These are phyloP conservation scores for Belgica antarctica DNA, from an alignment of 2,888 invertebrate species.

Conservation along the genomic window DNA sequence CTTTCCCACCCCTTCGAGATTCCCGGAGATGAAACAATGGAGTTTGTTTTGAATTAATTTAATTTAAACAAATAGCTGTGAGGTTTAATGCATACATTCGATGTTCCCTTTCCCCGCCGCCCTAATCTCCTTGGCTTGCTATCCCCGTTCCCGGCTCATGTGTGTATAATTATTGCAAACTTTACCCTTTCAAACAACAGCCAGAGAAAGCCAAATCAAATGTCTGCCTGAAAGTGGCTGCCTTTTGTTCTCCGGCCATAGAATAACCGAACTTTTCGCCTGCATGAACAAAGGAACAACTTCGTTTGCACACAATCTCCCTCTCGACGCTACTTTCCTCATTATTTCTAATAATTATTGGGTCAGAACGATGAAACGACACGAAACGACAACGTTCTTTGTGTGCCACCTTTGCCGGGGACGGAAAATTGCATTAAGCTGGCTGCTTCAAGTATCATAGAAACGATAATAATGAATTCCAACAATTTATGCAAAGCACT, in stretches of 20 bases:
- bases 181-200: neutral
- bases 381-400: neutral
- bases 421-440: neutral
- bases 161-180: conserved; percentile 24
- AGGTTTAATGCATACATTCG: conserved; percentile 32
- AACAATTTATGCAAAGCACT: neutral
- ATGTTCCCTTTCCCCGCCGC: neutral
- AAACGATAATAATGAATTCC: neutral
- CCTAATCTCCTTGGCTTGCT: conserved; percentile 14
- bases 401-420: neutral
- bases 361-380: conserved; percentile 16
- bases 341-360: conserved; percentile 23
- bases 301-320: neutral
- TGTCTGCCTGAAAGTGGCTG: neutral
- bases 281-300: neutral
- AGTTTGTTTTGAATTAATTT: conserved; percentile 33
- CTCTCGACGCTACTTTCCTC: neutral
- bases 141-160: neutral
- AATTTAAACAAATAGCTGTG: conserved; percentile 41
- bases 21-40: neutral
- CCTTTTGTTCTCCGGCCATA: neutral
- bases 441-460: neutral
- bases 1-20: neutral
- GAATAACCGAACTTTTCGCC: neutral
- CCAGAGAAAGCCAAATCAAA: neutral